Evolutionary conservation across 1,140 invertebrate species (phyloP).

Genomic region (Mercenaria mercenaria): DNA sequence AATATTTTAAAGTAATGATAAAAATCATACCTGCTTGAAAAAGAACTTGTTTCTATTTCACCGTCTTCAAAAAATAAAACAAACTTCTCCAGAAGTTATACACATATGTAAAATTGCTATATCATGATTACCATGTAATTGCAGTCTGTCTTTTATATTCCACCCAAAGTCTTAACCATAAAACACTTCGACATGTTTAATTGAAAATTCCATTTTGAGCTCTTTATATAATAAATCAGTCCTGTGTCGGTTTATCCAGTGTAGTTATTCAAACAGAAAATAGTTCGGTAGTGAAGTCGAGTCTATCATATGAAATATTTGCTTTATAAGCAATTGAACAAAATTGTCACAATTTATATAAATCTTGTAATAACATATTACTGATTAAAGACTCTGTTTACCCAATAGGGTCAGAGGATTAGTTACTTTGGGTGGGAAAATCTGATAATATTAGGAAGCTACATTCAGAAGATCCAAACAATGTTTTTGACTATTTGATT

Average conservation of each 20-base stretch:
- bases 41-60: too few species aligned
- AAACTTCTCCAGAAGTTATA: too few species aligned
- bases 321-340: conserved; percentile 1
- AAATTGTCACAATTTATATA: conserved; percentile 47
- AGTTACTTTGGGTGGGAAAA: conserved; percentile 33
- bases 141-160: neutral
- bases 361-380: conserved; percentile 23
- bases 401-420: conserved; percentile 17
- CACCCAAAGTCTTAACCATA: neutral
- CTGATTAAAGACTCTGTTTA: conserved; percentile 49
- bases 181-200: neutral
- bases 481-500: conserved; percentile 3
- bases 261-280: conserved; percentile 32
- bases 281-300: conserved; percentile 1
- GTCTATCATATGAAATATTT: conserved; percentile 2
- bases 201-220: conserved; percentile 1
- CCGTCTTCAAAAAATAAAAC: too few species aligned
- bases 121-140: neutral
- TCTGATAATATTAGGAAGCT: conserved; percentile 28
- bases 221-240: conserved; percentile 9
- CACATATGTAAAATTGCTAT: neutral
- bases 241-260: neutral
- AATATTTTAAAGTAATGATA: too few species aligned
- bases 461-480: neutral
- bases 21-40: too few species aligned